Conservation (phyloP, 1,140 invertebrate genomes). For the Heliothis subflexa region DNA sequence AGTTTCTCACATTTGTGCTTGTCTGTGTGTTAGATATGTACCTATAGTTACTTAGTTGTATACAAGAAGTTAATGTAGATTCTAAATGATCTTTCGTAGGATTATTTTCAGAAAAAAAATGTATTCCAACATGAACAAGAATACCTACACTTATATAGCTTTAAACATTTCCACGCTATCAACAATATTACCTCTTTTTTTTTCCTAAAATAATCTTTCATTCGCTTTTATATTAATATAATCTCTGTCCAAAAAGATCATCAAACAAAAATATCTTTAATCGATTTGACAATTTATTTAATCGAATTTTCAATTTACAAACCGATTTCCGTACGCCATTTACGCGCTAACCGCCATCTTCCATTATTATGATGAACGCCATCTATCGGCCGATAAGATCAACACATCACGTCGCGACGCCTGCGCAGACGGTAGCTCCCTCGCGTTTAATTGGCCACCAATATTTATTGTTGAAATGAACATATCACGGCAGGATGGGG, state of each 20-base stretch:
- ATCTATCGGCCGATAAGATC: constrained; percentile 50
- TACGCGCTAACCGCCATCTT: constrained; percentile 3
- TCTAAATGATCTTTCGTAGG: not conserved
- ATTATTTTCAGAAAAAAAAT: not conserved
- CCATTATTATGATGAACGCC: constrained; percentile 45
- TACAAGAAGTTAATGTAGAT: not conserved
- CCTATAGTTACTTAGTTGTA: constrained; percentile 12
- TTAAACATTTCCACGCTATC: no score
- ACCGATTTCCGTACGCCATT: constrained; percentile 12
- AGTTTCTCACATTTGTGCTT: constrained; percentile 56
- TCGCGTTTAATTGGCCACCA: constrained; percentile 74
- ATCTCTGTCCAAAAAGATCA: no score
- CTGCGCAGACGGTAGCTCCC: constrained; percentile 45
- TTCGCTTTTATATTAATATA: no score
- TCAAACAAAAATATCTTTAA: no score
- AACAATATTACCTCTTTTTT: no score
- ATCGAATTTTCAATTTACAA: constrained; percentile 7
- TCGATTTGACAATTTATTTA: no score
- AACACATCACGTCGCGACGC: constrained; percentile 35
- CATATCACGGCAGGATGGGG: constrained; percentile 76
- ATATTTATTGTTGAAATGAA: constrained; percentile 85
- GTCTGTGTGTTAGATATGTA: constrained; percentile 29
- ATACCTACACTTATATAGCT: no score
- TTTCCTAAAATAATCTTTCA: no score
- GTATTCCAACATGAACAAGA: not conserved